Conservation (phyloP, 64 coral and sea anemone species). For the Astreopora myriophthalma region DNA sequence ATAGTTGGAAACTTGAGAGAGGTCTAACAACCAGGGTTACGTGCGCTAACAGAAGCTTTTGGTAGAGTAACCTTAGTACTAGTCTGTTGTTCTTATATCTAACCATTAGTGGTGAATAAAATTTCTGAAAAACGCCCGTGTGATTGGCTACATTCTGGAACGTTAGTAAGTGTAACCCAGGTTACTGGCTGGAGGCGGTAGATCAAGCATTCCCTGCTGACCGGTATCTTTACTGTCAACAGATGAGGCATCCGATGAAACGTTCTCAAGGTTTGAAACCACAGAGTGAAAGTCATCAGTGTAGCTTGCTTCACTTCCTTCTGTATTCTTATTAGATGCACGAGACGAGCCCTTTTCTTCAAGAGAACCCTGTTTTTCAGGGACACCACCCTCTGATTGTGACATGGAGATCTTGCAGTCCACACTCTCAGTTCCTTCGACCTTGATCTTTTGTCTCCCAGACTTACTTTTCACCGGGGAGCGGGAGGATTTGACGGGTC, state of each 20-base stretch:
- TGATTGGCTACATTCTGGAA: too few species aligned
- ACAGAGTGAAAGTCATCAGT: constrained; percentile 44
- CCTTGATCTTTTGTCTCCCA: not conserved
- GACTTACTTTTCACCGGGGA: constrained; percentile 19
- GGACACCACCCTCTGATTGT: not conserved
- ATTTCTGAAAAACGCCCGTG: too few species aligned
- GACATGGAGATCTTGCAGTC: not conserved
- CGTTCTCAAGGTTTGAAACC: not conserved
- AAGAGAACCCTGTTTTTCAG: not conserved
- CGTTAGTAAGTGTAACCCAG: constrained; percentile 56
- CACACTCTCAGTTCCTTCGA: not conserved
- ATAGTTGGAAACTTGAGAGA: too few species aligned
- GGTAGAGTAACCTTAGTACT: too few species aligned
- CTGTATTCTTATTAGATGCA: not conserved
- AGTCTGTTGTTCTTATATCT: too few species aligned
- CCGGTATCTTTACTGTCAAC: not conserved
- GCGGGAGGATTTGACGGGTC: not conserved
- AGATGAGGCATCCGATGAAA: not conserved
- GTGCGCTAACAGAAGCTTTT: too few species aligned
- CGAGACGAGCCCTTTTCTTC: not conserved
- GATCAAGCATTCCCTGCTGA: not conserved
- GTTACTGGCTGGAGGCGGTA: constrained; percentile 39
- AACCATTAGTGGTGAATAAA: too few species aligned
- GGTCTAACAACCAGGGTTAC: too few species aligned
- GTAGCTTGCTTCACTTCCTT: not conserved